A percentile compares a stretch with the other conserved stretches of the same genome.
These are phyloP conservation scores for Lithobius niger DNA, from an alignment of 1,140 invertebrate species.

Conservation along the genomic window DNA sequence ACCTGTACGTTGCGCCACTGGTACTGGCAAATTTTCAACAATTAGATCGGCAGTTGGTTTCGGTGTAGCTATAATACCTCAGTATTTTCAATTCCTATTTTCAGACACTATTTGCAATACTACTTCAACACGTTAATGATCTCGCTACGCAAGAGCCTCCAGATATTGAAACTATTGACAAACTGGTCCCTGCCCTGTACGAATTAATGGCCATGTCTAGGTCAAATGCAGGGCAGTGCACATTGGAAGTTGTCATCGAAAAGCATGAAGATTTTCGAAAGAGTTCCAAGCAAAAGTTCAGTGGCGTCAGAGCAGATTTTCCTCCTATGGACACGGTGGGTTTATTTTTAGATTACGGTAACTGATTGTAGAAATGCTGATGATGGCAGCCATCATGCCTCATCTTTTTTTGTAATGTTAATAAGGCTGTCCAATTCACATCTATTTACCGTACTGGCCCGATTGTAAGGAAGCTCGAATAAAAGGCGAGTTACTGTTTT, in stretches of 20 bases:
- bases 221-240: conserved; percentile 43
- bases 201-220: conserved; percentile 55
- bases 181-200: conserved; percentile 52
- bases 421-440: too few relatives aligned
- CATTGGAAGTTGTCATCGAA: conserved; percentile 54
- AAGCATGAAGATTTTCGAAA: conserved; percentile 52
- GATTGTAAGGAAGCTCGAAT: too few relatives aligned
- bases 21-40: too few relatives aligned
- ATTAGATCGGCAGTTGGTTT: too few relatives aligned
- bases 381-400: too few relatives aligned
- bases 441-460: too few relatives aligned
- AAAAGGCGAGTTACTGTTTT: too few relatives aligned
- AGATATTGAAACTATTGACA: conserved; percentile 24
- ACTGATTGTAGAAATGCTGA: too few relatives aligned
- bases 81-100: too few relatives aligned
- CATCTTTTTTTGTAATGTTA: too few relatives aligned
- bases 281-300: conserved; percentile 25
- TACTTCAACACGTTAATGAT: conserved; percentile 61
- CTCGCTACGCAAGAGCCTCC: conserved; percentile 34
- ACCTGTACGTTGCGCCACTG: too few relatives aligned
- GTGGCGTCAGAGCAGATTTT: background rate
- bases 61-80: too few relatives aligned
- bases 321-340: background rate
- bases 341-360: background rate
- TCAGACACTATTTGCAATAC: conserved; percentile 47